Base-by-base conservation (phyloP, 2,888 invertebrate species). In the Drosophila siamana region DNA sequence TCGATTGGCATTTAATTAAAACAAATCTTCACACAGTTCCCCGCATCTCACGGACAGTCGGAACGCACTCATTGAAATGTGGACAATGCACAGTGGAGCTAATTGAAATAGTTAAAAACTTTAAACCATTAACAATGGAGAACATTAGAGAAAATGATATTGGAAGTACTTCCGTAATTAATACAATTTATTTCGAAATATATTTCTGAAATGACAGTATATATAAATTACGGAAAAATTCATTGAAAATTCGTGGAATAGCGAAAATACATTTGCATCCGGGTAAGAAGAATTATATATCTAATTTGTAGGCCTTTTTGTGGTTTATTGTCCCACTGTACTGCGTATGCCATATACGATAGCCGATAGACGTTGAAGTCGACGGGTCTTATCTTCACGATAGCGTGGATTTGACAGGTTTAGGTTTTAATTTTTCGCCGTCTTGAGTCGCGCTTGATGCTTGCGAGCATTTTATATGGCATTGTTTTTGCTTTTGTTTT, bases 1-100 rank as follows among this genome's bases (percentile, higher is more conserved):
- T 50, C 80, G 80, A 88, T 80, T 82, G 88, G 78, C 73, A 75
- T 88, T 88, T 86, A 86, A 88, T 82, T 86, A 77, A 88, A 86
- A 71, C 80, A 82, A 85, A 85, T 85, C 73, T 65, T 66, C 70
- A 62, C 61, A 69, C 54, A 69, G 43, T 59, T 40, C 38, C 38
- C 55, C 33, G 30, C 59, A 60, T 44, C 43, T 33, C 46, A 22
- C 55, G 40, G 43, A 38, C 47, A 38, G 30, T 51, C 24, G 41
- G 28, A 55, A 40, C 51, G 50, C 74, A 64, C 46, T 57, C 60
- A 51, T 22, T 36, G 67, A 62, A 64, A 48, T 55, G 40, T 56
- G 28, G 43, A 48, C 33, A 38, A 11, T 15, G 57, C 33, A 51
- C 16, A 51, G 41, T 60, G 43, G 50, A 15, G 11, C 11, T 7